Base-by-base conservation (phyloP, 2,888 invertebrate genomes). In the Yponomeuta cagnagella region DNA sequence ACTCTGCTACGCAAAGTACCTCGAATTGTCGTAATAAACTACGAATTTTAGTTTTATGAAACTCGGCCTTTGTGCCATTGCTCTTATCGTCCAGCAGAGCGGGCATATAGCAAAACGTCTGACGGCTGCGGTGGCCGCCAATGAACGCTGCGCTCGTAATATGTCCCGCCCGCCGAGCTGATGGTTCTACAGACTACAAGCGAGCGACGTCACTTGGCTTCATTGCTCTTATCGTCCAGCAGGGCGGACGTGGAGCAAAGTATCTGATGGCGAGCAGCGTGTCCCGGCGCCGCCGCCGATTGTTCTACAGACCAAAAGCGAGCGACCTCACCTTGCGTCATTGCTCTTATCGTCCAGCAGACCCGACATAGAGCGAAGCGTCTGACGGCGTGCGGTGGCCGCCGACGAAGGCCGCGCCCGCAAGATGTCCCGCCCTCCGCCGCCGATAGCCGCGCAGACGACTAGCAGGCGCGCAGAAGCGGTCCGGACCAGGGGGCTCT, bases 401-500 rank as follows among this genome's bases (percentile, higher is more conserved):
- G 88, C 89, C 69, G 83, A 79, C 52, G 88, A 80, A n/a, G 93
- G 93, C 2, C 88, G 88, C 66, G 86, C 80, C 4, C 91, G 87
- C 76, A 94, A 92, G 73, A 96, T 83, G 68, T 93, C 90, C 52
- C 92, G 85, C 31, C 93, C 93, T 0, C 95, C 94, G 73, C 94
- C 92, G n/a, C 65, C 37, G 77, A 94, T 90, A 72, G 95, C 94
- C 72, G 95, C 93, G 72, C 95, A 87, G 73, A 94, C 93, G 68
- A 94, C 93, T 73, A 96, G 82, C 74, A 95, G 90, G 23, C 94
- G 93, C 0, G 95, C 94, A 0, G 95, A 90, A 1, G 95, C 94
- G 73, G 93, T 93, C 3, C 96, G 92, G 6, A 96, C 95, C 15
- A 94, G 88, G 0, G 93, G 88, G 80, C 95, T 96, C 78, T 95